These are phyloP conservation scores for Cottus gobio DNA, from an alignment of 2,113 vertebrate genomes.

Conservation along the genomic window DNA sequence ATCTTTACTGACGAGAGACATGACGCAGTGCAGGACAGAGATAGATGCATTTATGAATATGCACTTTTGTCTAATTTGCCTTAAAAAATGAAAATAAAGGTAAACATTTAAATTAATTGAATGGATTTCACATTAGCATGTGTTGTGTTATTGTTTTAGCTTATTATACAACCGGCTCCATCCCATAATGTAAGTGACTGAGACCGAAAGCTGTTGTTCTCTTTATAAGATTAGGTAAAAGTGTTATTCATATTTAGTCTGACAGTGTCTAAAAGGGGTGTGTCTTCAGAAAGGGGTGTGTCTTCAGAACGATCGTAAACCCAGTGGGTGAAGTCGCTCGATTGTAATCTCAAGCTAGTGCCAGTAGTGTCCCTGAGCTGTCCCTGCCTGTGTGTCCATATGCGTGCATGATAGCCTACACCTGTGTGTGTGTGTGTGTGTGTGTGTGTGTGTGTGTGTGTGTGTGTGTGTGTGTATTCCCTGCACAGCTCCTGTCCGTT, in stretches of 20 bases:
- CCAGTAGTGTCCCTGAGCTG: conserved; percentile 41
- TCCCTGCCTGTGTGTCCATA: conserved; percentile 39
- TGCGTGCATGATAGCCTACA: conserved; percentile 37
- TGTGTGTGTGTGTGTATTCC: conserved; percentile 60
- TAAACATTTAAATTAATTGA: background rate
- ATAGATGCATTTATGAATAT: conserved; percentile 1
- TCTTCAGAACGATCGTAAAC: conserved; percentile 4
- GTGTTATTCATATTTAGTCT: background rate
- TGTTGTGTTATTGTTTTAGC: background rate
- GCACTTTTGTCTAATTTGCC: background rate
- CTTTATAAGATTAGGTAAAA: background rate
- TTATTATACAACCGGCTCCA: background rate
- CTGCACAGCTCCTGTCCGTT: conserved; percentile 69
- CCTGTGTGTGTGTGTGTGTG: conserved; percentile 43
- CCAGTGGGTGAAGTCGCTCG: conserved; percentile 16
- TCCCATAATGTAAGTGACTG: background rate
- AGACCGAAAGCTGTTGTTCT: background rate
- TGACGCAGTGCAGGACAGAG: background rate
- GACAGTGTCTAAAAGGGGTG: no score
- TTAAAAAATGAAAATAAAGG: background rate
- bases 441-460: conserved; percentile 40
- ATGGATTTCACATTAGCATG: background rate
- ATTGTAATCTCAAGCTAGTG: conserved; percentile 31
- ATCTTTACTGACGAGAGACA: conserved; percentile 3
- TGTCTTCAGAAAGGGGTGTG: background rate